These are phyloP conservation scores for Channallabes apus DNA, from an alignment of 2,797 vertebrate species.

Conservation along the genomic window DNA sequence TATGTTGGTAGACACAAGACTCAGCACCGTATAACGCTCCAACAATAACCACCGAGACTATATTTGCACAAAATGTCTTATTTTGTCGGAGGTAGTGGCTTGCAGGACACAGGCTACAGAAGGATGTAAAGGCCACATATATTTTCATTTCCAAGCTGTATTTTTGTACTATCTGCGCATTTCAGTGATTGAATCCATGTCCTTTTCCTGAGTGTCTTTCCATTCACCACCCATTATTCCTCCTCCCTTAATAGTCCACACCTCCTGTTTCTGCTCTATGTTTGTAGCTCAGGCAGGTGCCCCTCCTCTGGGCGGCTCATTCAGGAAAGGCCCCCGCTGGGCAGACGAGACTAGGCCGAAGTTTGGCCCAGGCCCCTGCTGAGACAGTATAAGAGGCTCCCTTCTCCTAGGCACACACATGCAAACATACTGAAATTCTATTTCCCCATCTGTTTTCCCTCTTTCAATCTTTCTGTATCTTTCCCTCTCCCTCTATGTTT, in stretches of 20 bases:
- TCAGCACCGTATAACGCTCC: conserved; percentile 60
- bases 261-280: conserved; percentile 66
- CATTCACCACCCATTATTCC: conserved; percentile 58
- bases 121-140: conserved; percentile 49
- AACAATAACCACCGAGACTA: conserved; percentile 71
- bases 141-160: conserved; percentile 61
- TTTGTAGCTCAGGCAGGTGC: conserved; percentile 79
- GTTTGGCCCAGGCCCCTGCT: conserved; percentile 75
- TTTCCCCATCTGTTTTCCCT: conserved; percentile 79
- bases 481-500: conserved; percentile 43
- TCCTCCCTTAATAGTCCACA: conserved; percentile 54
- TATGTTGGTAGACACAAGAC: conserved; percentile 67
- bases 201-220: conserved; percentile 76
- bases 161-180: conserved; percentile 74
- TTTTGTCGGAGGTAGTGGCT: conserved; percentile 56
- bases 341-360: conserved; percentile 79
- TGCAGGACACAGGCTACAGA: conserved; percentile 27
- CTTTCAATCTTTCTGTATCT: conserved; percentile 65
- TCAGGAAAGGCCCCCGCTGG: conserved; percentile 81
- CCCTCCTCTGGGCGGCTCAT: conserved; percentile 80
- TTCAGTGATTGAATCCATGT: conserved; percentile 75
- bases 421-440: conserved; percentile 68
- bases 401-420: conserved; percentile 70
- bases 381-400: conserved; percentile 79
- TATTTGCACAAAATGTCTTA: conserved; percentile 59